Evolutionary conservation across 2,797 vertebrate species (phyloP), one percentile per base, ranked within the genome.

Genomic region (Eleutherodactylus coqui): DNA sequence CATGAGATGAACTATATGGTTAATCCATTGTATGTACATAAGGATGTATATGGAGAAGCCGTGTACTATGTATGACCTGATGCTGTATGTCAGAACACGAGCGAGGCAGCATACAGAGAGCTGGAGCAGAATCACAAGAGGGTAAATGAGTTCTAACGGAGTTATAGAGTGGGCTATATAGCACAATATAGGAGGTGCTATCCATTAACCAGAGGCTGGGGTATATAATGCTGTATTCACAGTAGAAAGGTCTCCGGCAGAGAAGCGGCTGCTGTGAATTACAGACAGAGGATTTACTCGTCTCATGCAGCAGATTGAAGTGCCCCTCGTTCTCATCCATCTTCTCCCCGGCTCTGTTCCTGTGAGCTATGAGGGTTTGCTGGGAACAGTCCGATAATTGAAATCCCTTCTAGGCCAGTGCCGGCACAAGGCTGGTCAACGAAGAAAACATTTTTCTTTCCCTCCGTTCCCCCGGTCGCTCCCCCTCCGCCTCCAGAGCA

Each of bases 401-500:
- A 89, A 90, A 88, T 88, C 88, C 79, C 60, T 83, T 67, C 75
- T 62, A 82, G 86, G 80, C 88, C 88, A 32, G 81, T 78, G 38
- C 64, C 36, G 84, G 84, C 67, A 82, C 84, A 73, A 79, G 79
- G 84, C 87, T 80, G 88, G 87, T 82, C 89, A 88, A 86, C 82
- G 86, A 85, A 87, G 88, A 82, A 84, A 89, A 86, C 88, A 88
- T 90, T 88, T 89, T 85, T 89, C 88, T 88, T 86, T 78, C 73
- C 58, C 64, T 81, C 43, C 47, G 36, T 80, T 79, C 67, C 82
- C 69, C 82, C 69, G 32, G 32, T 36, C 4, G 41, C 51, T 79
- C 58, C 55, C 86, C 55, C 76, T 76, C 67, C 72, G 38, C 77
- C 84, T 85, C 81, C 87, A 29, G 75, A 83, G 83, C 85, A 79